Conservation (phyloP, 2,888 invertebrate genomes). For the Philereme vetulata region DNA sequence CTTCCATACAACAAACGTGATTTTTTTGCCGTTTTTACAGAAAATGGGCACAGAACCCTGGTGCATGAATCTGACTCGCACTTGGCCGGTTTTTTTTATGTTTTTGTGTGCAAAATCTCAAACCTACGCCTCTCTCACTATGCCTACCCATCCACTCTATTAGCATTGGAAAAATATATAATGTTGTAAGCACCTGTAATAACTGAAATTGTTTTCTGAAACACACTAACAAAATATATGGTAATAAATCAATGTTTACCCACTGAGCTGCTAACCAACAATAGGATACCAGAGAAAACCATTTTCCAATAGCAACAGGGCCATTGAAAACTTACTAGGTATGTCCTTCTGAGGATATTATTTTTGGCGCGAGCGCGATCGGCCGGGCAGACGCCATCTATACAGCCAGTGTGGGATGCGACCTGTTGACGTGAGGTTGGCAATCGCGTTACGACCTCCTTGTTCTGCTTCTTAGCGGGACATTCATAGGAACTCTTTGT, state of each 20-base stretch:
- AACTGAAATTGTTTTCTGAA: too few relatives aligned
- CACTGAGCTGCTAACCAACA: slow-evolving; percentile 52
- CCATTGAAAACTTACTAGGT: slow-evolving; percentile 70
- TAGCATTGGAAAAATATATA: too few relatives aligned
- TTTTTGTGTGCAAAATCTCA: too few relatives aligned
- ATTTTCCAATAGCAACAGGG: slow-evolving; percentile 77
- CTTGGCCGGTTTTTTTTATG: too few relatives aligned
- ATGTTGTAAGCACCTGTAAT: too few relatives aligned
- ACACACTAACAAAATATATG: background rate
- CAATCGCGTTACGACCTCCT: slow-evolving; percentile 50
- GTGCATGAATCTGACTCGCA: too few relatives aligned
- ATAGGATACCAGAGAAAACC: slow-evolving; percentile 66
- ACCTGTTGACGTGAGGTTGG: slow-evolving; percentile 81
- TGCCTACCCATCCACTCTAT: too few relatives aligned
- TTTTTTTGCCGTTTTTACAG: too few relatives aligned
- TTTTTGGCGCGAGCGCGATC: slow-evolving; percentile 80
- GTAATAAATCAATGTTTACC: slow-evolving; percentile 55
- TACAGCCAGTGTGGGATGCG: slow-evolving; percentile 72
- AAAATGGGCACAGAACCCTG: too few relatives aligned
- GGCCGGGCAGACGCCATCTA: slow-evolving; percentile 48
- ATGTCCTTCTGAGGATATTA: slow-evolving; percentile 76
- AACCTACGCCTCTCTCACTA: too few relatives aligned
- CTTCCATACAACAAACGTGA: too few relatives aligned
- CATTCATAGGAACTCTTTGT: slow-evolving; percentile 49
- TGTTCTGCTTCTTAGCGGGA: slow-evolving; percentile 51